phyloP scores from a whole-genome alignment of 2,113 vertebrate species.

The Phyllopteryx taeniolatus region DNA sequence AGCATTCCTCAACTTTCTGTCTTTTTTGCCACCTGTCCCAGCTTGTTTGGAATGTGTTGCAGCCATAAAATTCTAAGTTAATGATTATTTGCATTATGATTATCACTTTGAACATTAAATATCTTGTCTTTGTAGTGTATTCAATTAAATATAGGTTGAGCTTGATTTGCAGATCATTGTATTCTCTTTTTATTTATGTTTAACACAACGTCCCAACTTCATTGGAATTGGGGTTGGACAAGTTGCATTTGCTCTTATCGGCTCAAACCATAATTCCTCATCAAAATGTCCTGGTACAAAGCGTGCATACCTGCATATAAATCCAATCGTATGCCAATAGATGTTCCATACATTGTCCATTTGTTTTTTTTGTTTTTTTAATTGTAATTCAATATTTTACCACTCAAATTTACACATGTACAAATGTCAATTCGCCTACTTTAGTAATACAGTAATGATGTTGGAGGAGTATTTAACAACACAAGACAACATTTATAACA shows the following conservation, averaged over 20 bases:
- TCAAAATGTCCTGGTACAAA: neutral
- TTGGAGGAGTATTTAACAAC: neutral
- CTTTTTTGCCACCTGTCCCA: no score
- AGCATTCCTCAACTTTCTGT: no score
- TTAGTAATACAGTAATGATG: neutral
- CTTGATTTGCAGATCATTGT: no score
- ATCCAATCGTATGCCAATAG: neutral
- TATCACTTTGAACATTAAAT: no score
- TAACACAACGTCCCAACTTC: no score
- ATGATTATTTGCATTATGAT: no score
- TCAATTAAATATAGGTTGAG: no score
- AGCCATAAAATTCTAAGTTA: no score
- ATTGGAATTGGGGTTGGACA: neutral
- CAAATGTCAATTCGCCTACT: neutral
- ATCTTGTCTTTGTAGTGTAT: no score
- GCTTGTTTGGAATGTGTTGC: no score
- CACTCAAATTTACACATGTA: neutral
- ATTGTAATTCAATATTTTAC: neutral
- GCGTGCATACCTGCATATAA: neutral
- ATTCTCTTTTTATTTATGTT: no score
- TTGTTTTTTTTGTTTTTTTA: neutral
- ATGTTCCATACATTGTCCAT: neutral
- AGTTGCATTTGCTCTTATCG: constrained; percentile 20
- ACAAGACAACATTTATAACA: no score
- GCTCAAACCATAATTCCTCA: constrained; percentile 15